phyloP scores from a whole-genome alignment of 2,113 vertebrate species.

The Telmatochromis sp. region DNA sequence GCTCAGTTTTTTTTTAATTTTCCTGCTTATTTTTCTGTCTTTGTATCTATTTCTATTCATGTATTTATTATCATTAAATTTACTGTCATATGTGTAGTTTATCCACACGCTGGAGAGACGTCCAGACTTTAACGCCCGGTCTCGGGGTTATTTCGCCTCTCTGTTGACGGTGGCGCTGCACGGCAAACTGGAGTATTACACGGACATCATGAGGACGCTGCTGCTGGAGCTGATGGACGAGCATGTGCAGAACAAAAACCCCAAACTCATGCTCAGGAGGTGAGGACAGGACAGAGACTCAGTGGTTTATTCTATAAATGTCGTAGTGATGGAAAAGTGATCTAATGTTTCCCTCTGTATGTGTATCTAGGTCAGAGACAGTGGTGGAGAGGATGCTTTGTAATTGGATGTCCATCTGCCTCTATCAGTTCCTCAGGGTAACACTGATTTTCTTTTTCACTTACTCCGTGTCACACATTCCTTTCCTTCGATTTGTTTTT shows the following conservation, averaged over 20 bases:
- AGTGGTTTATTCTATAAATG: neutral
- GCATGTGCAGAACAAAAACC: conserved; percentile 89
- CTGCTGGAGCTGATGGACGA: conserved; percentile 95
- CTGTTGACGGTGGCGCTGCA: conserved; percentile 94
- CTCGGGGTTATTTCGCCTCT: conserved; percentile 90
- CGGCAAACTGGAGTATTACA: conserved; percentile 95
- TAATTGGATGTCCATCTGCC: conserved; percentile 99
- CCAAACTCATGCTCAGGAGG: conserved; percentile 96
- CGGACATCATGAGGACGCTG: conserved; percentile 92
- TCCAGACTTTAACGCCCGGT: conserved; percentile 86
- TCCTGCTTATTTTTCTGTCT: neutral
- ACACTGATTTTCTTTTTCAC: neutral
- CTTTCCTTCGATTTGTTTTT: neutral
- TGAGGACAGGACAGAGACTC: conserved; percentile 28
- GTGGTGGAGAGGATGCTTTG: conserved; percentile 98
- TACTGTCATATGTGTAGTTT: conserved; percentile 71
- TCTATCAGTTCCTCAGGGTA: conserved; percentile 97
- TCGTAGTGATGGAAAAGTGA: neutral
- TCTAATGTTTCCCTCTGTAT: neutral
- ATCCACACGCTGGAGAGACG: conserved; percentile 91
- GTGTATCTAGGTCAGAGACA: conserved; percentile 82
- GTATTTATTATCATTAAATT: neutral
- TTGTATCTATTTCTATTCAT: neutral
- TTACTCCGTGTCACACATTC: neutral
- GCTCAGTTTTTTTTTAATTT: neutral